These are phyloP conservation scores for Heterodera schachtii DNA, from an alignment of 1,140 invertebrate species.

Conservation along the genomic window DNA sequence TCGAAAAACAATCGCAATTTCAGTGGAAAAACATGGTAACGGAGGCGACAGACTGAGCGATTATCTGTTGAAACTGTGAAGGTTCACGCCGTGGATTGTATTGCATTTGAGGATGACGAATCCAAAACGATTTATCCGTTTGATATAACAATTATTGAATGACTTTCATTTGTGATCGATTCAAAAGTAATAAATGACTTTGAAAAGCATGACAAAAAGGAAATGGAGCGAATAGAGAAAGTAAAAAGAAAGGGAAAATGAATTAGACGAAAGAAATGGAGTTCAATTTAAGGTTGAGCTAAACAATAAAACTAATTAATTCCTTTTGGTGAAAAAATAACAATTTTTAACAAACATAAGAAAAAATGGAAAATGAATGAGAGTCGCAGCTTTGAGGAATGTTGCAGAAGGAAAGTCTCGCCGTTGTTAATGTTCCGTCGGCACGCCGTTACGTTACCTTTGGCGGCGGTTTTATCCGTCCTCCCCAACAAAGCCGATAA, in stretches of 20 bases:
- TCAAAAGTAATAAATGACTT: constrained; percentile 1
- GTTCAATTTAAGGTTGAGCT: background rate
- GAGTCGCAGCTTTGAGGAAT: background rate
- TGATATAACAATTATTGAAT: too few species aligned
- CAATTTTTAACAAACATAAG: too few species aligned
- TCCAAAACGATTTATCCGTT: too few species aligned
- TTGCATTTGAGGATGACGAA: background rate
- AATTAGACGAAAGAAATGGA: background rate
- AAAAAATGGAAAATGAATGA: background rate
- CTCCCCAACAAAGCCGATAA: constrained; percentile 54
- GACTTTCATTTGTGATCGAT: too few species aligned
- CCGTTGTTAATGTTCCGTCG: background rate
- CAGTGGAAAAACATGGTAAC: background rate
- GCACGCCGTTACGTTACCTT: background rate
- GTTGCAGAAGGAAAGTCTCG: background rate
- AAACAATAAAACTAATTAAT: too few species aligned
- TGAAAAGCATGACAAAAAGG: background rate
- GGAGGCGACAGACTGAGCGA: background rate
- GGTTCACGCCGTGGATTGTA: background rate
- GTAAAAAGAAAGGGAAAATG: too few species aligned
- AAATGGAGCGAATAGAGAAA: too few species aligned
- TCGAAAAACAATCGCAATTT: background rate
- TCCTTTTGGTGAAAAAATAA: too few species aligned
- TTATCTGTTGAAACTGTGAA: background rate
- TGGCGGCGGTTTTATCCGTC: constrained; percentile 38